Base-by-base conservation (phyloP, 2,797 vertebrate genomes). In the Tachyglossus aculeatus region DNA sequence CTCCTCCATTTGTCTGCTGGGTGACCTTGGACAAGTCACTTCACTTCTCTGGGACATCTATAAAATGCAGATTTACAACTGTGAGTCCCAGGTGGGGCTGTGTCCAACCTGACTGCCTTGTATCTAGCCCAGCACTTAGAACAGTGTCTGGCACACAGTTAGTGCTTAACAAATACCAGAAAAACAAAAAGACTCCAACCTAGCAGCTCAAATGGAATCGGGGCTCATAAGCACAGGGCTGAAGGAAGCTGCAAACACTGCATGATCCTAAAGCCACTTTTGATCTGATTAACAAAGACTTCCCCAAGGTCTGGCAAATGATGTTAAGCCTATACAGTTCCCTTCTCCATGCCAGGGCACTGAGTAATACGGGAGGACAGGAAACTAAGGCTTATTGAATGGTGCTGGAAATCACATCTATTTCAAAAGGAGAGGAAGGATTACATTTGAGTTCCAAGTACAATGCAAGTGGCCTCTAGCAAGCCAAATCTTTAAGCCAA, bases 221-320 rank as follows among this genome's bases (percentile, higher is more conserved):
- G 31, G 32, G 27, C 12, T 48, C 25, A 27, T 48, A 27, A 48
- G 31, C 37, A 15, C 4, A 3, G 36, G 7, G 27, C 24, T 12
- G 8, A 0, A 16, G 38, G 52, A 47, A 59, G 19, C 61, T 36
- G 25, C 38, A 55, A 36, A 21, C 15, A 56, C 1, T 40, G 31
- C 36, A 3, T 24, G 25, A 5, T 60, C 48, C 27, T 16, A 24
- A 39, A 58, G 52, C 58, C 16, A 12, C 31, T 40, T 52, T 53
- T 38, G 71, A 71, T 66, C 36, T 76, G 47, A 64, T 55, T 74
- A 84, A 56, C 2, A 57, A 55, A 55, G 63, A 32, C 67, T 82
- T 80, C 81, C 87, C 77, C 71, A 71, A 82, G 84, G 76, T 58
- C 82, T 67, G 62, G 53, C 67, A 32, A 22, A 40, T 60, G 77